Base-by-base conservation (phyloP, 2,888 invertebrate genomes). In the Cephus spinipes region DNA sequence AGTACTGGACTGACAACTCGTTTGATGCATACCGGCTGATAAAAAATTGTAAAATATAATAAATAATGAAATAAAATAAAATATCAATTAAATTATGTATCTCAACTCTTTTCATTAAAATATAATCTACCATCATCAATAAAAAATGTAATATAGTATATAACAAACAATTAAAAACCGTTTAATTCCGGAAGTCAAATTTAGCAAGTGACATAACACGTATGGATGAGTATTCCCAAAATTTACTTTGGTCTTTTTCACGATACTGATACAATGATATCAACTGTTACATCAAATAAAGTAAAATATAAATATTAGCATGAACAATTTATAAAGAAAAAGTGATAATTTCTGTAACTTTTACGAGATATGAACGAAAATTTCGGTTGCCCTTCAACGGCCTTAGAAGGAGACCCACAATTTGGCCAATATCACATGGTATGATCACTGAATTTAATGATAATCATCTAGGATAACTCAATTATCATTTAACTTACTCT, bases 1-100 rank as follows among this genome's bases (percentile, higher is more conserved):
- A 92, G 80, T 79, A 89, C 87, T 68, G 91, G 91, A 80, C 88
- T 86, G 11, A 89, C 83, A 74, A 87, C 86, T 76, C 90, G 89
- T 83, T 90, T 92, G 68, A 90, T 86, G 79, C 89, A 87, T 79
- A 85, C 85, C 78, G 91, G 92, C 92, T 92, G 77, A 9, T 81
- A 84, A 74, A 76, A 77, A 75, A 79, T 68, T 30, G 12, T 11
- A 69, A 76, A 78, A 78, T 77, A 69, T 76, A 30, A 36, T 34
- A 74, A 68, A 73, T 77, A 55, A 55, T 55, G 23, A 23, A 23
- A 55, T 11, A 71, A 71, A 30, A 23, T 71, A 15, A 71, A 11
- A 78, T 75, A 55, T 77, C 55, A 55, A 23, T 80, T 75, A 76
- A n/a, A 75, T 6, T 36, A 74, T 33, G 0, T 55, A 6, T 55